Evolutionary conservation across 2,888 invertebrate species (phyloP), one percentile per base, ranked within the genome.

Genomic region (Drosophila pseudotakahashii): DNA sequence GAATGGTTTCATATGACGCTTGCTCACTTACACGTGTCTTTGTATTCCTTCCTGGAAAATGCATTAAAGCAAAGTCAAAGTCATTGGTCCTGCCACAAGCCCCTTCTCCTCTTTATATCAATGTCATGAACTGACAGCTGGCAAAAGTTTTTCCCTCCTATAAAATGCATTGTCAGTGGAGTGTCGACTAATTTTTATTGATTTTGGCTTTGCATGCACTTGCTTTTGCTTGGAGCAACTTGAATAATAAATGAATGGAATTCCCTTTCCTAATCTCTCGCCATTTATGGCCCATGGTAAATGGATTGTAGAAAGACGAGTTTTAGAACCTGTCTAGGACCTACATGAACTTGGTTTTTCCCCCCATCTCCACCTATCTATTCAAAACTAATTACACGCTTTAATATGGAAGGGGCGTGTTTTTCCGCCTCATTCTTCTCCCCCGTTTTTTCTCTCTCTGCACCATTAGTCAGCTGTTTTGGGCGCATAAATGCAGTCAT

Each of bases 341-440:
- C 44, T 13, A 23, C 39, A 34, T 62, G 62, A 60, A 50, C 62
- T 61, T 63, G 34, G 50, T 41, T 61, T 34, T 52, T n/a, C 39
- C 37, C 19, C 32, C 11, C 13, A 10, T 13, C 36, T n/a, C 30
- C n/a, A n/a, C 11, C n/a, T 80, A 76, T 81, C 81, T 76, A 76
- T 76, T 67, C 60, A 71, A 80, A 82, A 81, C 75, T 80, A 82
- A 82, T 86, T 82, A 82, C 81, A 82, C 73, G 82, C 77, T 80
- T 82, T 77, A 77, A 83, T 82, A 77, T 83, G 86, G 69, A n/a
- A 34, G 30, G 69, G 76, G 85, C 67, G 85, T 77, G 82, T 10
- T 47, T 23, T 48, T 32, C 9, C 34, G 36, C 39, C 47, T 23
- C 32, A 30, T 30, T 36, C 47, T 14, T 26, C 26, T 26, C 26